Evolutionary conservation across 2,113 vertebrate genomes (phyloP).

Genomic region (Hippocampus mohnikei): DNA sequence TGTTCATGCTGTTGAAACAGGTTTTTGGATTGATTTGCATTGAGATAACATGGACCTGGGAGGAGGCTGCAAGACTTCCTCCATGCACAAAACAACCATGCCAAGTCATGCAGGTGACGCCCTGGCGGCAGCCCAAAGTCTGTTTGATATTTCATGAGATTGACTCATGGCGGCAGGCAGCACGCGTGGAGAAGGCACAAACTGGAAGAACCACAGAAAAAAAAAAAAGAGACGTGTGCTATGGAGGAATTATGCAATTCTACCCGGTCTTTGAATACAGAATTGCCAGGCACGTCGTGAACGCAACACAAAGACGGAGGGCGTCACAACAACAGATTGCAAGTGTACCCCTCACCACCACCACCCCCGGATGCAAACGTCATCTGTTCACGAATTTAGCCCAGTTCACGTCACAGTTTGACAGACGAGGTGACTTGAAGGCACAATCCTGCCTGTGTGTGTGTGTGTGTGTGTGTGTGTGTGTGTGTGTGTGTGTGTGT

Average conservation of each 20-base stretch:
- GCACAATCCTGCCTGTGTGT: background rate
- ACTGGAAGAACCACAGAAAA: constrained; percentile 1
- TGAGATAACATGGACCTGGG: constrained; percentile 35
- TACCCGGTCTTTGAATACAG: constrained; percentile 1
- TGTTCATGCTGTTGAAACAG: background rate
- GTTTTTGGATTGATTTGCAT: constrained; percentile 19
- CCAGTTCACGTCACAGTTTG: constrained; percentile 28
- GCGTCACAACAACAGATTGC: background rate
- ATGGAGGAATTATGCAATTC: background rate
- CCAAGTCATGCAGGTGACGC: constrained; percentile 48
- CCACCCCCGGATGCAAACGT: constrained; percentile 8
- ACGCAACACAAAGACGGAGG: background rate
- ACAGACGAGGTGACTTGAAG: background rate
- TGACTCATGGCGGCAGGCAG: constrained; percentile 17
- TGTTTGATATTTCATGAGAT: constrained; percentile 30
- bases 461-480: background rate
- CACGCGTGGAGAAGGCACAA: background rate
- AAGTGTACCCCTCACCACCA: background rate
- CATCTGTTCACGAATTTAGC: constrained; percentile 19
- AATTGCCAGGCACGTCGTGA: background rate
- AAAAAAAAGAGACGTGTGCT: background rate
- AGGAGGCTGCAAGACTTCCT: background rate
- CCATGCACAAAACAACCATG: constrained; percentile 62
- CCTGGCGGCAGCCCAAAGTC: constrained; percentile 20
- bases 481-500: background rate